Evolutionary conservation across 2,113 vertebrate species (phyloP), one percentile per base, ranked within the genome.

Genomic region (Myotis yumanensis): DNA sequence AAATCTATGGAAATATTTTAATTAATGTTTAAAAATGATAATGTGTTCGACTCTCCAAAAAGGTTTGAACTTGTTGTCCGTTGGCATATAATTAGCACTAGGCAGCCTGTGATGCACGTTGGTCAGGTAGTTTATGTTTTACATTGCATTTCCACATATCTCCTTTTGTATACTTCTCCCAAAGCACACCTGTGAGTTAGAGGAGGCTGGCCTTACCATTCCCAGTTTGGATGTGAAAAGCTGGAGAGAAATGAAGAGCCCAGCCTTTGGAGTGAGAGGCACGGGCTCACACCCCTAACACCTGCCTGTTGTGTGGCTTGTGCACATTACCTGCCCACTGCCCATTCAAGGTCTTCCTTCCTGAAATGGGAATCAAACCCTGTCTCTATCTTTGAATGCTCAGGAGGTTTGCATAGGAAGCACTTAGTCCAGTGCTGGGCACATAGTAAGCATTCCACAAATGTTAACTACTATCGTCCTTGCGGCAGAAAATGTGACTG

Each of bases 21-120:
- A 80, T 73, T 86, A 91, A 71, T 43, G 57, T 76, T 92, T 52
- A 3, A 52, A 95, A 90, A 75, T 28, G 43, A 54, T 68, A 83
- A 64, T 43, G 11, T 28, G 22, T 75, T 93, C 5, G 2, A 32
- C 37, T 87, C 52, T 57, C 35, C 15, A 46, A 43, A 64, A 84
- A 46, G 3, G 2, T 57, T 89, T 64, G 69, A 66, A 69, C 54
- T 79, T 87, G 40, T 79, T 93, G 93, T 37, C n/a, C n/a, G 23
- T 23, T 73, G 46, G 62, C 62, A 32, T 73, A 37, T n/a, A 88
- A 79, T 62, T 37, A 89, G 35, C 66, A 28, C 23, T n/a, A 7
- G 2, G 59, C 40, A 68, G 40, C 57, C 71, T 16, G 7, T 28
- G 2, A 72, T 23, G 7, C 16, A 1, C 2, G 43, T 12, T 18